Evolutionary conservation across 2,797 vertebrate species (phyloP).

Genomic region (Clarias laeviceps): DNA sequence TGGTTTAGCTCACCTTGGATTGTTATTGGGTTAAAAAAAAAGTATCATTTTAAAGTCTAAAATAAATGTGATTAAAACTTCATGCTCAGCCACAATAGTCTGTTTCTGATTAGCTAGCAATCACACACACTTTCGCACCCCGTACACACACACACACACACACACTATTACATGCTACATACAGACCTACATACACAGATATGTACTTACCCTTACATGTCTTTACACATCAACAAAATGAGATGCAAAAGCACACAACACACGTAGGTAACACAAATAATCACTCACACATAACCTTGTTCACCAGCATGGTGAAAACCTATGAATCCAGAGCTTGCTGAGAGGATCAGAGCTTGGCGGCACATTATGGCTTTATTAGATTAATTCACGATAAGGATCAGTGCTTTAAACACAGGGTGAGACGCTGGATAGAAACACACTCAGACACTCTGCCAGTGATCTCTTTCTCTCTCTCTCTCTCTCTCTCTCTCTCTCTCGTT

Average conservation of each 20-base stretch:
- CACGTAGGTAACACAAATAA: slow-evolving; percentile 12
- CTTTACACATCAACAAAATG: slow-evolving; percentile 6
- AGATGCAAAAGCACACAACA: slow-evolving; percentile 11
- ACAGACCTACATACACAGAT: not conserved
- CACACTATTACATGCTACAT: slow-evolving; percentile 1
- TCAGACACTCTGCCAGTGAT: slow-evolving; percentile 88
- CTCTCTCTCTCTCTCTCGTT: slow-evolving; percentile 74
- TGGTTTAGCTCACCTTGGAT: slow-evolving; percentile 72
- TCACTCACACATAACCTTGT: not conserved
- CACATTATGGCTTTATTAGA: slow-evolving; percentile 99
- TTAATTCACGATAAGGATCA: slow-evolving; percentile 99
- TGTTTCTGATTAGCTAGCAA: slow-evolving; percentile 85
- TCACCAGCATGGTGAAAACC: slow-evolving; percentile 75
- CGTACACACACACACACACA: slow-evolving; percentile 28
- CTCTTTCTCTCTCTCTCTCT: slow-evolving; percentile 83
- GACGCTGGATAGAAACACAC: slow-evolving; percentile 85
- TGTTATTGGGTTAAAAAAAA: slow-evolving; percentile 79
- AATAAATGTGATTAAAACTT: slow-evolving; percentile 79
- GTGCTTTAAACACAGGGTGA: slow-evolving; percentile 99
- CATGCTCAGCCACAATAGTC: slow-evolving; percentile 74
- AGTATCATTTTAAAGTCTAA: slow-evolving; percentile 80
- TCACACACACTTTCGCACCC: slow-evolving; percentile 19
- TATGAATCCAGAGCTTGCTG: slow-evolving; percentile 83
- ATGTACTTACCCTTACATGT: not conserved
- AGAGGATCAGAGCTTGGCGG: slow-evolving; percentile 88